Conservation (phyloP, 2,113 vertebrate species). For the Diphyllodes magnificus region DNA sequence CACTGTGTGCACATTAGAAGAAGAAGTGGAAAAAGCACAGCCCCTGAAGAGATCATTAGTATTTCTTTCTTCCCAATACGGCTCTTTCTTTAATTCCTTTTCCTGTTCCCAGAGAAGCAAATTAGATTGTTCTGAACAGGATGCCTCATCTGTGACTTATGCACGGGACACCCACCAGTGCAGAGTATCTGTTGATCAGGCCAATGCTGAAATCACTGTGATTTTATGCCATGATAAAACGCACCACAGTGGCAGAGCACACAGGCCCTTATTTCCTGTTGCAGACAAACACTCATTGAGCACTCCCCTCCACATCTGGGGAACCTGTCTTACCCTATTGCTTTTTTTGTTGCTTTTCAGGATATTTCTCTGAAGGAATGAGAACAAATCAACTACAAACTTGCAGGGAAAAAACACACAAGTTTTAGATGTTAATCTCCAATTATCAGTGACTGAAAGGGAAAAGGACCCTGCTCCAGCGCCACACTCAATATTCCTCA, state of each 20-base stretch:
- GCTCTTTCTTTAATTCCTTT: background rate
- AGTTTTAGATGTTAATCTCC: background rate
- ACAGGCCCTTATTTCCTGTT: background rate
- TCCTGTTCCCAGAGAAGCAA: background rate
- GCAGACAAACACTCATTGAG: background rate
- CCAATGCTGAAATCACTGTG: background rate
- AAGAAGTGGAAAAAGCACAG: background rate
- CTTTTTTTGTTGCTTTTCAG: background rate
- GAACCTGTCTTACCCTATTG: background rate
- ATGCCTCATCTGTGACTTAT: background rate
- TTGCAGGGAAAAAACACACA: background rate
- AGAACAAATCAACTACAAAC: constrained; percentile 12
- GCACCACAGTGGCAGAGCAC: background rate
- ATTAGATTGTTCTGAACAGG: background rate
- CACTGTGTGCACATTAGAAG: background rate
- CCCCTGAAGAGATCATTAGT: background rate
- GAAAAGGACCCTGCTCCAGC: background rate
- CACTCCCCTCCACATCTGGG: background rate
- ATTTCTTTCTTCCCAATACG: background rate
- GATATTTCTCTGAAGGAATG: background rate
- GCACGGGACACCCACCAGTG: background rate
- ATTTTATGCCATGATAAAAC: background rate
- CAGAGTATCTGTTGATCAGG: background rate
- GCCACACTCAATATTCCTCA: background rate
- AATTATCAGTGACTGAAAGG: background rate